A percentile compares a stretch with the other conserved stretches of the same genome.
phyloP scores from a whole-genome alignment of 1,140 invertebrate genomes.

The Drosophila sechellia region DNA sequence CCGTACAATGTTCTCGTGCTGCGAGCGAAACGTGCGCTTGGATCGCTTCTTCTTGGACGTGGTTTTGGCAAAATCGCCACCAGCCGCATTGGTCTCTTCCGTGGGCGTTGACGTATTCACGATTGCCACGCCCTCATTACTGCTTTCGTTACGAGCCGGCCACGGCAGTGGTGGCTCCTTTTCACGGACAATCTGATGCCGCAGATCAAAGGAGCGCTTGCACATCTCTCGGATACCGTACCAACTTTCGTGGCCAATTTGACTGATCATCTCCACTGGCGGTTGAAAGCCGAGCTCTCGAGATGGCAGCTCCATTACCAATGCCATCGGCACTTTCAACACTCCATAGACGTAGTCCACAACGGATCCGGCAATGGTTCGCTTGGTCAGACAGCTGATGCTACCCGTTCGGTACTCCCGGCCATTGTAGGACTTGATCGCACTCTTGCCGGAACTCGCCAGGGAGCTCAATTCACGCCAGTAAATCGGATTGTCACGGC shows the following conservation, averaged over 20 bases:
- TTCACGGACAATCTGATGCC: slow-evolving; percentile 44
- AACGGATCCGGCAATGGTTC: slow-evolving; percentile 88
- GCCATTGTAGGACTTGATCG: slow-evolving; percentile 85
- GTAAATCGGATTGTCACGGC: slow-evolving; percentile 77
- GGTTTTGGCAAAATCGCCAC: slow-evolving; percentile 12
- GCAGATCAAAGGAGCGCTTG: slow-evolving; percentile 65
- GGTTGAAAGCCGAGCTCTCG: slow-evolving; percentile 88
- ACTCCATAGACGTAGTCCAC: slow-evolving; percentile 89
- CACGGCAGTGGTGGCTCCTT: slow-evolving; percentile 45
- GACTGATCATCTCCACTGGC: slow-evolving; percentile 86
- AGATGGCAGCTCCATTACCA: slow-evolving; percentile 89
- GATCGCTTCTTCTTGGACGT: slow-evolving; percentile 49
- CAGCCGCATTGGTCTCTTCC: background rate
- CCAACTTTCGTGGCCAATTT: slow-evolving; percentile 86
- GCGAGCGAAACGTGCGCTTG: slow-evolving; percentile 29
- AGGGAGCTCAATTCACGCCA: slow-evolving; percentile 77
- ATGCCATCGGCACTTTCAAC: slow-evolving; percentile 88
- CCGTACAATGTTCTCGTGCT: slow-evolving; percentile 45
- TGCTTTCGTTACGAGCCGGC: background rate
- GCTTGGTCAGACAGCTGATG: slow-evolving; percentile 82
- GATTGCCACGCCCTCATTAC: background rate
- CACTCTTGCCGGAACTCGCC: slow-evolving; percentile 82
- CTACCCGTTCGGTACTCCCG: slow-evolving; percentile 84
- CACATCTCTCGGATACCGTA: slow-evolving; percentile 84
- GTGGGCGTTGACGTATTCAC: background rate